A percentile compares a stretch with the other conserved stretches of the same genome.
phyloP scores from a whole-genome alignment of 2,113 vertebrate genomes.

The Puntigrus tetrazona region DNA sequence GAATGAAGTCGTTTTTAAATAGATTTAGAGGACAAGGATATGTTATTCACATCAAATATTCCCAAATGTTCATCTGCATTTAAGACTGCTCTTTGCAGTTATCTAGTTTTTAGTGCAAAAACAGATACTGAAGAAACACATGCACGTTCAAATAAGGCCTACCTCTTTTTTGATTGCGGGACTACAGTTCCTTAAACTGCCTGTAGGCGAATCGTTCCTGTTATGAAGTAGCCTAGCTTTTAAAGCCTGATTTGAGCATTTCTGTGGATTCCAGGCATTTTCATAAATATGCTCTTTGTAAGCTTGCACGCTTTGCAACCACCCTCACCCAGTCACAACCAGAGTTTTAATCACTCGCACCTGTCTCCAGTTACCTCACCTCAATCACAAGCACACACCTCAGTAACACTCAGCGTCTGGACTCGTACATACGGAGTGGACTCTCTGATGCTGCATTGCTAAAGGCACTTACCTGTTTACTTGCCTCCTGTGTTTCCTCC shows the following conservation, averaged over 20 bases:
- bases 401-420: too few species aligned
- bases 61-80: background rate
- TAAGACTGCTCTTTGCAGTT: background rate
- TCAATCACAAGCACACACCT: too few species aligned
- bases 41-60: background rate
- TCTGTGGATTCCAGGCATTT: background rate
- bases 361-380: too few species aligned
- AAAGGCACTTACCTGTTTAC: too few species aligned
- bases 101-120: background rate
- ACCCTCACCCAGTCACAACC: too few species aligned
- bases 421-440: too few species aligned
- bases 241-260: background rate
- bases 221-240: background rate
- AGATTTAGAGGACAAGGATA: constrained; percentile 6
- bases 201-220: background rate
- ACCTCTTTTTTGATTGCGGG: background rate
- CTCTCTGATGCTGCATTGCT: too few species aligned
- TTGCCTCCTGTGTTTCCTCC: too few species aligned
- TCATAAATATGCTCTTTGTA: background rate
- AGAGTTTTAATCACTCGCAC: too few species aligned
- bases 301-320: background rate
- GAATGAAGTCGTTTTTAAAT: constrained; percentile 1
- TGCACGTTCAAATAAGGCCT: background rate
- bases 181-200: background rate
- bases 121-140: background rate